Conservation (phyloP, 2,888 invertebrate genomes). For the Polyommatus iphigenia region DNA sequence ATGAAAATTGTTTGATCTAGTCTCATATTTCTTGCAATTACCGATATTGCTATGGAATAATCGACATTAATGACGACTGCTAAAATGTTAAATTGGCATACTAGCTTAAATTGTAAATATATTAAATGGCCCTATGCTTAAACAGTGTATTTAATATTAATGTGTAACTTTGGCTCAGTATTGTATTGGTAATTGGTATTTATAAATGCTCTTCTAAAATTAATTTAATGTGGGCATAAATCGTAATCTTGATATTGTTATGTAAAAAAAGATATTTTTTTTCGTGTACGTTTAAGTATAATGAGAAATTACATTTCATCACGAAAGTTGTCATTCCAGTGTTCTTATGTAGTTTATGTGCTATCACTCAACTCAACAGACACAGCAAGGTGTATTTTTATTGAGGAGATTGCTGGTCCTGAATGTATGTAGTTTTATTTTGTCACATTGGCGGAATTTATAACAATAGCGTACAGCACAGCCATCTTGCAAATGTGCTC, state of each 20-base stretch:
- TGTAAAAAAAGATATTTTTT: conserved; percentile 13
- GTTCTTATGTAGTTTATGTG: conserved; percentile 4
- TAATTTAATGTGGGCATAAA: conserved; percentile 22
- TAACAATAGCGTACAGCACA: conserved; percentile 65
- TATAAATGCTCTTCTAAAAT: conserved; percentile 33
- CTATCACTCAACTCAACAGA: conserved; percentile 22
- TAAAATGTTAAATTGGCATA: background rate
- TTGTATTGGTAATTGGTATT: conserved; percentile 33
- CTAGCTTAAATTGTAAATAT: conserved; percentile 21
- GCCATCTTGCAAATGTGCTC: no score
- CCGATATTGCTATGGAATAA: conserved; percentile 12
- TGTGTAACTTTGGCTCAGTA: conserved; percentile 36
- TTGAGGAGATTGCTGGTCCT: background rate
- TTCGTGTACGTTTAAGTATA: conserved; percentile 14
- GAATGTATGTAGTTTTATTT: conserved; percentile 36
- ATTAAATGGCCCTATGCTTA: background rate
- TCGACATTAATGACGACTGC: background rate
- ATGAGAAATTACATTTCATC: conserved; percentile 6
- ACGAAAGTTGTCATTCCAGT: conserved; percentile 27
- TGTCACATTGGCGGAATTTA: conserved; percentile 64
- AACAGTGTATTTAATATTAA: conserved; percentile 35
- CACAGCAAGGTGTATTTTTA: background rate
- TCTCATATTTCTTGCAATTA: conserved; percentile 58
- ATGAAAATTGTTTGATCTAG: conserved; percentile 55
- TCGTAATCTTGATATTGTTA: conserved; percentile 28